Conservation (phyloP, 2,888 invertebrate genomes). For the Cerastoderma edule region DNA sequence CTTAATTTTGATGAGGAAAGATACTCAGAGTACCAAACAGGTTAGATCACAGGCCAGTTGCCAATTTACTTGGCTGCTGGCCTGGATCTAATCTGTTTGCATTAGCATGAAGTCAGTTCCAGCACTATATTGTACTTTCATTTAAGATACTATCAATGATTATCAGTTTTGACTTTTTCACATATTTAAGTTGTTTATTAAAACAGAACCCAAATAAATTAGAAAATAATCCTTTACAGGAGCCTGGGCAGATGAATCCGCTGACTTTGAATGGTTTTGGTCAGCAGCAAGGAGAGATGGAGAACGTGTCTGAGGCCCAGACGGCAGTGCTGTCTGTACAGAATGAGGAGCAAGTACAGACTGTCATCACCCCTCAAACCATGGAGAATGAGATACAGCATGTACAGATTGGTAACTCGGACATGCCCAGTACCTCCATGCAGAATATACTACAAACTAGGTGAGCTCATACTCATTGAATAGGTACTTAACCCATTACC, state of each 20-base stretch:
- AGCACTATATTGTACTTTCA: too few relatives aligned
- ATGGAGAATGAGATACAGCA: background rate
- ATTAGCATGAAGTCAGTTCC: too few relatives aligned
- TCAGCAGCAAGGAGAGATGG: slow-evolving; percentile 28
- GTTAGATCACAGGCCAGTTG: too few relatives aligned
- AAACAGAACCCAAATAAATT: too few relatives aligned
- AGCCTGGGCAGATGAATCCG: slow-evolving; percentile 37
- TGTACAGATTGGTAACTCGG: slow-evolving; percentile 12
- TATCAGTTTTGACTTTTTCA: too few relatives aligned
- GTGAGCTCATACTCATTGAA: slow-evolving; percentile 53
- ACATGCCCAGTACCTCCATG: slow-evolving; percentile 70
- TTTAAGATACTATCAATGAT: too few relatives aligned
- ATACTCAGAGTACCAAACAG: too few relatives aligned
- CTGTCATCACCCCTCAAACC: background rate
- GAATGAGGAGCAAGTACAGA: slow-evolving; percentile 16
- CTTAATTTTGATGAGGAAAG: too few relatives aligned
- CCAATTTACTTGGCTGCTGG: too few relatives aligned
- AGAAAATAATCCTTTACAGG: slow-evolving; percentile 1
- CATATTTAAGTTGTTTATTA: too few relatives aligned
- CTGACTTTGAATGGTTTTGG: slow-evolving; percentile 40
- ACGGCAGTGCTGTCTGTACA: slow-evolving; percentile 15
- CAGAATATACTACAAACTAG: slow-evolving; percentile 72
- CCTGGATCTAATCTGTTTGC: too few relatives aligned
- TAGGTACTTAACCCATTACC: too few relatives aligned
- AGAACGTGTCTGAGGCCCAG: slow-evolving; percentile 23